Evolutionary conservation across 2,797 vertebrate genomes (phyloP), one percentile per base, ranked within the genome.

Genomic region (Urosaurus nigricauda): DNA sequence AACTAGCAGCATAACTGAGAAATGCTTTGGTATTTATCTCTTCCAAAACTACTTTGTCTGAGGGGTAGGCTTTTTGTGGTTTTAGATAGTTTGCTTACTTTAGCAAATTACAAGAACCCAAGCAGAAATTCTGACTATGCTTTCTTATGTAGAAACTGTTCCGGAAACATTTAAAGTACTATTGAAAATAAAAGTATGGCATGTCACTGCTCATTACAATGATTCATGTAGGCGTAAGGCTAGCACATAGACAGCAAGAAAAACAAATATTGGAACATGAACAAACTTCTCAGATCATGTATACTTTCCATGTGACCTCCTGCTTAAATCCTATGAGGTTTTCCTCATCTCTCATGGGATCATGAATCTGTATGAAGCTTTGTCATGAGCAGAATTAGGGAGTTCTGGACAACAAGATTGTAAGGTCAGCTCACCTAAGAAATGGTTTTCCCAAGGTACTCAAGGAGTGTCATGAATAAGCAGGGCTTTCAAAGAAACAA

Each of bases 161-260:
- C 88, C 91, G 92, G 92, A 93, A 81, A 85, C 81, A 53, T 91
- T 93, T 93, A 87, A 86, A 90, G 75, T 73, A 32, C 58, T 74
- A 89, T 74, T 93, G 83, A 91, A 83, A 92, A 93, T 87, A 80
- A 89, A 90, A 93, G 60, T 17, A 92, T 93, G 92, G 91, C 92
- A 92, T 79, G 56, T 84, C 70, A 87, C 85, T 77, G 47, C 87
- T 77, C 0, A 53, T 89, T 90, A 91, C 0, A 6, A 82, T 92
- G 93, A 92, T 92, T 93, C 94, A 92, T 70, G 77, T 0, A 88
- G 82, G 63, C 84, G 95, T 93, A 86, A 88, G 87, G 40, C 84
- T 85, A 88, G 68, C 70, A 68, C 90, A 92, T 84, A 91, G 86
- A 91, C 58, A 93, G 90, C 93, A 88, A 91, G 84, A 91, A 93